phyloP scores from a whole-genome alignment of 2,797 vertebrate genomes.

The Sebastiscus tertius region DNA sequence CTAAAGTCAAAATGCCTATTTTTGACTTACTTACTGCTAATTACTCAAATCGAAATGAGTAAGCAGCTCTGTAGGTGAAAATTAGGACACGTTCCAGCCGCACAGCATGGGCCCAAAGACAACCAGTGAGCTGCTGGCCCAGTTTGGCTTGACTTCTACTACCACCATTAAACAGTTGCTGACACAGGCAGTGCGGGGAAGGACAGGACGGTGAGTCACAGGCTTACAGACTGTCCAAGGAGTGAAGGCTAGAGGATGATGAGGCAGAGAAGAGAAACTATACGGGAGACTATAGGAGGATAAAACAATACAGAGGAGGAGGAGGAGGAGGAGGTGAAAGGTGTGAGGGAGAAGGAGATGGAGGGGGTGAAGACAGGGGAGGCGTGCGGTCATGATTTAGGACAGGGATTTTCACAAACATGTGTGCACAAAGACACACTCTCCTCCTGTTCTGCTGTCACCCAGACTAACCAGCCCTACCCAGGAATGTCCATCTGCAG shows the following conservation, averaged over 20 bases:
- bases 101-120: constrained; percentile 16
- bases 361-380: constrained; percentile 64
- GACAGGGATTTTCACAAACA: constrained; percentile 33
- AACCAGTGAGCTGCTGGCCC: constrained; percentile 40
- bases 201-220: constrained; percentile 53
- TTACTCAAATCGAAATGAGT: background rate
- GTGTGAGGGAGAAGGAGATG: constrained; percentile 35
- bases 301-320: constrained; percentile 6
- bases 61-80: constrained; percentile 23
- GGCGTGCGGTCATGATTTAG: constrained; percentile 67
- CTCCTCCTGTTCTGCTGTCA: constrained; percentile 55
- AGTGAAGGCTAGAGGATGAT: background rate
- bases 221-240: constrained; percentile 15
- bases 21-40: background rate
- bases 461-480: constrained; percentile 74
- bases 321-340: constrained; percentile 31
- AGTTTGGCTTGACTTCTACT: constrained; percentile 36
- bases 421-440: constrained; percentile 14
- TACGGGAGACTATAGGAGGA: background rate
- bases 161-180: constrained; percentile 61
- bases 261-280: constrained; percentile 4
- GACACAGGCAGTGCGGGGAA: constrained; percentile 52
- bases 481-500: constrained; percentile 82
- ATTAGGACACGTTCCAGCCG: constrained; percentile 22
- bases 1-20: background rate